These are phyloP conservation scores for Isurus oxyrinchus DNA, from an alignment of 2,113 vertebrate genomes.

Conservation along the genomic window DNA sequence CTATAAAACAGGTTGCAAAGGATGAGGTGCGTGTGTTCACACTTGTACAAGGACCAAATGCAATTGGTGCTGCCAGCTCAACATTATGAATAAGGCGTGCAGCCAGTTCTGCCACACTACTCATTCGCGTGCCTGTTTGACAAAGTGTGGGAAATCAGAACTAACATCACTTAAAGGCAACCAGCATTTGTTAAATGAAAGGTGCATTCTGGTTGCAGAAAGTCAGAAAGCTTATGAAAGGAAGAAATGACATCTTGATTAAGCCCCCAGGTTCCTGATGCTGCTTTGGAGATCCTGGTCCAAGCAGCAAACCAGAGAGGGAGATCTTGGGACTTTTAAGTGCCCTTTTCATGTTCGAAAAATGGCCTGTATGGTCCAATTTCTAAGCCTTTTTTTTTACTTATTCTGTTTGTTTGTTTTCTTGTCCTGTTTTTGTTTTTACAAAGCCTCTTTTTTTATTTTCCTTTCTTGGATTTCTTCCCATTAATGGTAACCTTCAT, in stretches of 20 bases:
- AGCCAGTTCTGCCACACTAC: not conserved
- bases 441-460: too few relatives aligned
- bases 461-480: too few relatives aligned
- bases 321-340: not conserved
- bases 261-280: not conserved
- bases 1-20: not conserved
- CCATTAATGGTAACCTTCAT: too few relatives aligned
- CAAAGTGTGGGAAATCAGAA: not conserved
- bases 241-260: not conserved
- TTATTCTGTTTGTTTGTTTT: too few relatives aligned
- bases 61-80: not conserved
- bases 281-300: not conserved
- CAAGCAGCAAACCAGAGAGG: not conserved
- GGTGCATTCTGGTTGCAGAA: too few relatives aligned
- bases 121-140: not conserved
- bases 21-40: not conserved
- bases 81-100: not conserved
- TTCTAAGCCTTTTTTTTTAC: not conserved
- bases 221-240: not conserved
- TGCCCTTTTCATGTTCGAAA: not conserved
- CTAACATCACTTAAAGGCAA: too few relatives aligned
- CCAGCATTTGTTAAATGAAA: too few relatives aligned
- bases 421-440: too few relatives aligned
- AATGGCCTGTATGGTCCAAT: not conserved
- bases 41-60: not conserved